Conservation (phyloP, 2,797 vertebrate genomes). For the Mastacembelus armatus region DNA sequence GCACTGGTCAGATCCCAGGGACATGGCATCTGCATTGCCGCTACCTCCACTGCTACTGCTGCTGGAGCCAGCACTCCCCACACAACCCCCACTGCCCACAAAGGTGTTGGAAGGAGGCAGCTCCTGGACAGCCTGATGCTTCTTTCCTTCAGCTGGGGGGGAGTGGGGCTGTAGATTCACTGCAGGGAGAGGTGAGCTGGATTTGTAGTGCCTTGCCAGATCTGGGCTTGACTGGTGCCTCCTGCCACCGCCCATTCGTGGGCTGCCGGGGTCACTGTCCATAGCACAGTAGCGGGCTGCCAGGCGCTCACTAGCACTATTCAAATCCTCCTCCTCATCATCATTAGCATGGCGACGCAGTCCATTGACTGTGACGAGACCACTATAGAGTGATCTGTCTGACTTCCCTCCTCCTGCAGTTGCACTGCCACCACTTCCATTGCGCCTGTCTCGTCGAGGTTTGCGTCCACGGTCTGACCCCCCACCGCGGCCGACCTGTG, state of each 20-base stretch:
- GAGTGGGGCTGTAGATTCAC: slow-evolving; percentile 96
- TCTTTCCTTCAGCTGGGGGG: slow-evolving; percentile 93
- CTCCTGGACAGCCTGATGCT: slow-evolving; percentile 97
- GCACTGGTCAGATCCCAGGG: slow-evolving; percentile 97
- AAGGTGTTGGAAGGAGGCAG: slow-evolving; percentile 98
- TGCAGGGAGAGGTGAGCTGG: slow-evolving; percentile 94
- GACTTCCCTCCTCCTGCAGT: slow-evolving; percentile 89
- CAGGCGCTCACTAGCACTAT: slow-evolving; percentile 79
- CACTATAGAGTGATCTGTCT: slow-evolving; percentile 94
- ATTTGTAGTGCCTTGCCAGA: slow-evolving; percentile 96
- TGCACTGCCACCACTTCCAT: slow-evolving; percentile 77
- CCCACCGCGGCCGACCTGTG: slow-evolving; percentile 62
- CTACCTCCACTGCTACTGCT: slow-evolving; percentile 81
- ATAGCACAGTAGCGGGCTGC: slow-evolving; percentile 83
- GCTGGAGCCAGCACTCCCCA: slow-evolving; percentile 81
- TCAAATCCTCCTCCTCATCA: slow-evolving; percentile 90
- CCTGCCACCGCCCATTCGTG: slow-evolving; percentile 88
- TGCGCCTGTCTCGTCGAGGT: slow-evolving; percentile 81
- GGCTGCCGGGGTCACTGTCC: slow-evolving; percentile 88
- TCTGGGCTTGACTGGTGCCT: slow-evolving; percentile 95
- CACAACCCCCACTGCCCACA: slow-evolving; percentile 92
- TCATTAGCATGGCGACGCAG: slow-evolving; percentile 90
- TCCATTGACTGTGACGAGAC: slow-evolving; percentile 94
- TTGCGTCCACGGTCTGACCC: slow-evolving; percentile 80
- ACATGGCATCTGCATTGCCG: slow-evolving; percentile 88